Base-by-base conservation (phyloP, 2,888 invertebrate genomes). In the Melieria picta region DNA sequence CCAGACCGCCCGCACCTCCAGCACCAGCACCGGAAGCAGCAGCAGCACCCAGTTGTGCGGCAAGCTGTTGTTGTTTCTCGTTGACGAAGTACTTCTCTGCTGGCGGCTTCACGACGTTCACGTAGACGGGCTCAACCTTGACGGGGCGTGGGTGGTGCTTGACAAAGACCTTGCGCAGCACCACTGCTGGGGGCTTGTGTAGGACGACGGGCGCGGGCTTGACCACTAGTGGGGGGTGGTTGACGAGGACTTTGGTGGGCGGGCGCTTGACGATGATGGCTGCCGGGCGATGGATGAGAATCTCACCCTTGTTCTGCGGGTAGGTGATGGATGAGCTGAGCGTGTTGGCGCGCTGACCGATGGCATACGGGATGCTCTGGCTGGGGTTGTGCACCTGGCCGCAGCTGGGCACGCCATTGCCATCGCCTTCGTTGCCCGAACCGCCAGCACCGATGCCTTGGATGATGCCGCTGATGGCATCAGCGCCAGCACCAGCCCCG, bases 141-240 rank as follows among this genome's bases (percentile, higher is more conserved):
- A 86, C 83, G 76, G 83, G 82, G 58, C 83, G 84, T 75, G 85
- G 86, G 60, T 85, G 83, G 75, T 84, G 81, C 78, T 85, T 85
- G 16, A 85, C 80, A 72, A 80, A 80, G 55, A 86, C 83, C 79
- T 83, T 86, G 76, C 85, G 85, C 57, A 85, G 75, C 3, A 86
- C 83, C n/a, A 84, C 82, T 80, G 85, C 82, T 79, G 85, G 85
- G n/a, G 86, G 86, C 75, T 84, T 85, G 79, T 86, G 86, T 16
- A 86, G 78, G 68, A 86, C 84, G 75, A 86, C 85, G 74, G 86
- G 86, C 13, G 85, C 85, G 68, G 86, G 86, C 77, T 84, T 85
- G 30, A 86, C 85, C 57, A 86, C 83, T 72, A 86, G 76, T 79
- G 86, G 86, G 48, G 86, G 84, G 78, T 86, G 86, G 68, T 85